Conservation (phyloP, 2,113 vertebrate species). For the Maccullochella peelii region DNA sequence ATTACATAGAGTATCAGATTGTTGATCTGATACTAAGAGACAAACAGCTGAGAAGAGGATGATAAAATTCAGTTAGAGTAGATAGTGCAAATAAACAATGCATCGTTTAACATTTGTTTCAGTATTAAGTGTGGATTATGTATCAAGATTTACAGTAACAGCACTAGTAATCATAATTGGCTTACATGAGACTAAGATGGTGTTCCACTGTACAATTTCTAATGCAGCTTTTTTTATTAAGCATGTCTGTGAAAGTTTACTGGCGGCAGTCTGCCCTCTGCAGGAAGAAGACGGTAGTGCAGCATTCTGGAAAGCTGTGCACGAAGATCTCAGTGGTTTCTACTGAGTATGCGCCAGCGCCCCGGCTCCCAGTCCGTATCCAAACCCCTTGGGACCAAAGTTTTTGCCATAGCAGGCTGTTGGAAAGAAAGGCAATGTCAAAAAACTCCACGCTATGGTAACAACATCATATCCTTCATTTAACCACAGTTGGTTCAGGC, state of each 20-base stretch:
- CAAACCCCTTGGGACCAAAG: conserved; percentile 97
- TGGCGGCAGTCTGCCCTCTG: conserved; percentile 26
- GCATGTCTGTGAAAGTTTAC: not conserved
- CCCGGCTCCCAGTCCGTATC: conserved; percentile 93
- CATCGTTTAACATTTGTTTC: not conserved
- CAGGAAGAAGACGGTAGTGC: conserved; percentile 26
- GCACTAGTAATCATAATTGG: not conserved
- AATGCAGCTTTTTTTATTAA: conserved; percentile 28
- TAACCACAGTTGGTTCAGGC: not conserved
- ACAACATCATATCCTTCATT: not conserved
- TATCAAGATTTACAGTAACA: not conserved
- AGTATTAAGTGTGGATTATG: not conserved
- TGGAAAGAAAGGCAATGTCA: conserved; percentile 27
- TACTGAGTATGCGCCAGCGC: conserved; percentile 91
- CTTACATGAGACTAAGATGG: not conserved
- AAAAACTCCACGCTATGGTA: not conserved
- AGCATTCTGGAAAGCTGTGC: not conserved
- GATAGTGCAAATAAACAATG: not conserved
- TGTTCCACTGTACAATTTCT: not conserved
- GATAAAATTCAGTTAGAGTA: not conserved
- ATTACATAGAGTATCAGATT: not conserved
- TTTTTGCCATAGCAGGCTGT: conserved; percentile 95
- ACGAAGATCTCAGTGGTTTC: conserved; percentile 18
- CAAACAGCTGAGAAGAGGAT: not conserved
- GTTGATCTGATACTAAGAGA: not conserved